Base-by-base conservation (phyloP, 2,888 invertebrate genomes). In the Heliconius aoede region DNA sequence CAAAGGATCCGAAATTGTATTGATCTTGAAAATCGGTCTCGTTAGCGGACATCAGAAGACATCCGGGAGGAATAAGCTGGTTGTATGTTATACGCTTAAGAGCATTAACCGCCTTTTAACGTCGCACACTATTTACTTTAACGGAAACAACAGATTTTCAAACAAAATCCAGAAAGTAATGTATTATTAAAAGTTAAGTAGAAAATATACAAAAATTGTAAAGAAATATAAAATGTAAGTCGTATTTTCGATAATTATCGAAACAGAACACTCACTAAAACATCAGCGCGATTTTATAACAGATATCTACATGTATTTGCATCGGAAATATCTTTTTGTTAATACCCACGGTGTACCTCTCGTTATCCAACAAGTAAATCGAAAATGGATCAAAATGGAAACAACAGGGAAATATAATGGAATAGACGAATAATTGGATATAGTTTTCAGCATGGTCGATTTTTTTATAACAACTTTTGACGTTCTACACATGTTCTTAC, bases 71-170 rank as follows among this genome's bases (percentile, higher is more conserved):
- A 85, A 84, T 91, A 92, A 93, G 93, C 93, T 89, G 88, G 89
- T 92, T 92, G 91, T 91, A 87, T n/a, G n/a, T n/a, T n/a, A n/a
- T 85, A 86, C 88, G 89, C 88, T 91, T 87, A 88, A 81, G 84
- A 80, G 88, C 90, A 91, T 92, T 93, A 92, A 86, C 88, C 89
- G 90, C 91, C 92, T 93, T 93, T 92, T 92, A 92, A 86, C 90
- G 89, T 89, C 85, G 87, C 84, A 79, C 88, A 91, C 89, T 92
- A 92, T 92, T 93, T 92, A 90, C 90, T 89, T 86, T 88, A 88
- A 72, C 62, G 15, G 13, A 65, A 62, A 32, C 32, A 36, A 24
- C 7, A 65, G 36, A 24, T 24, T 40, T 65, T 36, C 24, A 5
- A 80, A 73, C 60, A 73, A 77, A 78, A 77, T 69, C 13, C 76